Percentiles rank a stretch among this genome's conserved stretches.
These are phyloP conservation scores for Drosophila tanythrix DNA, from an alignment of 2,888 invertebrate genomes.

Conservation along the genomic window DNA sequence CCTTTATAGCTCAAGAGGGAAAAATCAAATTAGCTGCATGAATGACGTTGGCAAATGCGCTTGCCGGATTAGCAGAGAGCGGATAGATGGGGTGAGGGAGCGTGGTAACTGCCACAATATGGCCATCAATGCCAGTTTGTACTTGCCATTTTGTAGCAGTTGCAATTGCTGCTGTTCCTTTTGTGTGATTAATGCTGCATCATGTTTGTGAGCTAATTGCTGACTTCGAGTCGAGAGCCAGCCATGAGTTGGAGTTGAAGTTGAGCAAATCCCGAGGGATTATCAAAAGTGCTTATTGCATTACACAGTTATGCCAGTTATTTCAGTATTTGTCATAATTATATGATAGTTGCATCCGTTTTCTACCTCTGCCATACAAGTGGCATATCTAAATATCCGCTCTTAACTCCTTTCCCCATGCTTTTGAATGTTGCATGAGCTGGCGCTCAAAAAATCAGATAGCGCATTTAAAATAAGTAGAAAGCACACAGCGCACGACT, in stretches of 20 bases:
- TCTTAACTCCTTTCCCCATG: conserved; percentile 61
- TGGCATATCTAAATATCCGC: conserved; percentile 61
- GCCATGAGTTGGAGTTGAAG: neutral
- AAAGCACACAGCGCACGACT: conserved; percentile 76
- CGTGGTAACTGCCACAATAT: conserved; percentile 44
- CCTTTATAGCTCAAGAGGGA: conserved; percentile 50
- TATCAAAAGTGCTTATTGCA: conserved; percentile 63
- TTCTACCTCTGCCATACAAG: conserved; percentile 1
- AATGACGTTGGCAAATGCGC: conserved; percentile 72
- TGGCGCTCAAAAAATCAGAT: conserved; percentile 67
- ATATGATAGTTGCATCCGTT: conserved; percentile 34
- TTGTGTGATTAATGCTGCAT: conserved; percentile 65
- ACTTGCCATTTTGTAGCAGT: conserved; percentile 11
- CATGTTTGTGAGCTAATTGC: conserved; percentile 74
- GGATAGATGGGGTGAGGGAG: neutral
- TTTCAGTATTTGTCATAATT: conserved; percentile 53
- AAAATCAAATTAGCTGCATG: conserved; percentile 77
- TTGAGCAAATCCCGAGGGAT: conserved; percentile 14
- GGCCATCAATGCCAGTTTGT: conserved; percentile 42
- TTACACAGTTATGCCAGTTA: conserved; percentile 58
- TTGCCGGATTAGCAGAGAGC: conserved; percentile 61
- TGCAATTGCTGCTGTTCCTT: conserved; percentile 30
- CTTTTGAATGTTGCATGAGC: conserved; percentile 75
- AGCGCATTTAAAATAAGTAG: conserved; percentile 77
- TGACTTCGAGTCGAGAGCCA: conserved; percentile 1